These are phyloP conservation scores for Ganaspis sp. DNA, from an alignment of 1,140 invertebrate species.

Conservation along the genomic window DNA sequence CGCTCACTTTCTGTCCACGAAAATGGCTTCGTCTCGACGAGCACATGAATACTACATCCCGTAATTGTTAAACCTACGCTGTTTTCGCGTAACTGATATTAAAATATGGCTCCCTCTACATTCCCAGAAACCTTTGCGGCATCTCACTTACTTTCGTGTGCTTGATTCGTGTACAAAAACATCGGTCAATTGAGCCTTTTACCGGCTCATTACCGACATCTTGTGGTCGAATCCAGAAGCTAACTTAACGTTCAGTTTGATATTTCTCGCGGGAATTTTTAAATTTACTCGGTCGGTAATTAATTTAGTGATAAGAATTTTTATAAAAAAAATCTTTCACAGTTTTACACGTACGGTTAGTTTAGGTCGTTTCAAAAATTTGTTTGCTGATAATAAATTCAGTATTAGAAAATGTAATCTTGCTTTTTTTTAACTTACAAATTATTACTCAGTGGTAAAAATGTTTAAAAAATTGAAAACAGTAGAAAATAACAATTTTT, in stretches of 20 bases:
- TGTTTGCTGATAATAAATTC: too few relatives aligned
- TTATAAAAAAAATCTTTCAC: too few relatives aligned
- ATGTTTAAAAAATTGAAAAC: too few relatives aligned
- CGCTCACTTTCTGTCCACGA: constrained; percentile 32
- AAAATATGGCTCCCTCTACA: constrained; percentile 74
- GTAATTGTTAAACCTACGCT: constrained; percentile 53
- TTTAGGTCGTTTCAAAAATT: too few relatives aligned
- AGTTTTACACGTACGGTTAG: too few relatives aligned
- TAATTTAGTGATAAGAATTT: too few relatives aligned
- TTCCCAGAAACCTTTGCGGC: constrained; percentile 71
- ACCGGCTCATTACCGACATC: neutral
- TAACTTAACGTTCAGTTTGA: too few relatives aligned
- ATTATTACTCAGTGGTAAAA: too few relatives aligned
- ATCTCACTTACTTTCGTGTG: constrained; percentile 57
- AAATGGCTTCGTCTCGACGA: neutral
- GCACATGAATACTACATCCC: constrained; percentile 35
- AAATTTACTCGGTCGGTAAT: neutral
- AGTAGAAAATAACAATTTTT: too few relatives aligned
- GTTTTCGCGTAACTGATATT: constrained; percentile 72
- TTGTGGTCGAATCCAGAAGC: neutral
- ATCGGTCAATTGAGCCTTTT: constrained; percentile 31
- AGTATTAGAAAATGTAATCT: too few relatives aligned
- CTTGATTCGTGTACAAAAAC: constrained; percentile 50
- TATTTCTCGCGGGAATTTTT: neutral
- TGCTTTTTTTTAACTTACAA: too few relatives aligned